A percentile compares a stretch with the other conserved stretches of the same genome.
These are phyloP conservation scores for Aphodius sticticus DNA, from an alignment of 2,888 invertebrate species.

Conservation along the genomic window DNA sequence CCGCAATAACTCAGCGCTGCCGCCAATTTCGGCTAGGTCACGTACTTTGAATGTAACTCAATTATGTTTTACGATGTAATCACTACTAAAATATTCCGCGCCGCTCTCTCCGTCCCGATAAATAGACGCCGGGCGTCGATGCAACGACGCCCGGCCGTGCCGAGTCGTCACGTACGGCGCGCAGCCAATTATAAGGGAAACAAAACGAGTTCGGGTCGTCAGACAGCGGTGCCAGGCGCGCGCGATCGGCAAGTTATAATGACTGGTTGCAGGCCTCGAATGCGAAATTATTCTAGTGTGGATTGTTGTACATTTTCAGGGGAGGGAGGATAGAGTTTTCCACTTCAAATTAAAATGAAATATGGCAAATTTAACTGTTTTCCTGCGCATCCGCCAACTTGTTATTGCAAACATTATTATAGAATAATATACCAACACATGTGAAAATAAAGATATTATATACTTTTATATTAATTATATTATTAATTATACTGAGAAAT, in stretches of 20 bases:
- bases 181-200: neutral
- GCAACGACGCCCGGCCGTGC: neutral
- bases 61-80: constrained; percentile 4
- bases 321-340: too few species aligned
- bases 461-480: too few species aligned
- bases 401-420: too few species aligned
- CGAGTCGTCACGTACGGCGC: neutral
- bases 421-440: too few species aligned
- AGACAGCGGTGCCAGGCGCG: neutral
- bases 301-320: too few species aligned
- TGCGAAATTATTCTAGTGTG: neutral
- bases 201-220: neutral
- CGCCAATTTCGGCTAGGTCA: constrained; percentile 4
- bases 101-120: neutral
- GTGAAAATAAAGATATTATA: too few species aligned
- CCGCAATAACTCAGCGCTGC: neutral
- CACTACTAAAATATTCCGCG: constrained; percentile 4
- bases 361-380: too few species aligned
- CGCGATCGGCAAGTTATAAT: neutral
- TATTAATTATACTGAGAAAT: too few species aligned
- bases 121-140: neutral
- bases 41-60: neutral
- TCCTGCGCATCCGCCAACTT: too few species aligned
- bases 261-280: neutral
- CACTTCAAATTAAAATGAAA: too few species aligned